Conservation (phyloP, 2,888 invertebrate genomes). For the Danaus chrysippus region DNA sequence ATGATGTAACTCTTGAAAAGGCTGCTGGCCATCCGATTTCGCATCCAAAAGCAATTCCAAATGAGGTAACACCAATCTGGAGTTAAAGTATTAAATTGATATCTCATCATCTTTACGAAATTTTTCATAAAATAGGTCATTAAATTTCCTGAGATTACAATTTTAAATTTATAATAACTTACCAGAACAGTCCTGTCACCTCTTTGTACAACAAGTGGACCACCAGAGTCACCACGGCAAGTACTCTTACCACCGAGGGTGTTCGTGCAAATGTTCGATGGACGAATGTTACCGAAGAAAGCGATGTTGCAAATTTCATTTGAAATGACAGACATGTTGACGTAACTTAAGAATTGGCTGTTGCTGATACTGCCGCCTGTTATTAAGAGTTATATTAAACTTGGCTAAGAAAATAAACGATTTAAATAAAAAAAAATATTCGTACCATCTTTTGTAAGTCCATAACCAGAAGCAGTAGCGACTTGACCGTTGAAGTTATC, state of each 20-base stretch:
- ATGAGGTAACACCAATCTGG: constrained; percentile 46
- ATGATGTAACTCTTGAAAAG: constrained; percentile 48
- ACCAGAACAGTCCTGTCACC: constrained; percentile 42
- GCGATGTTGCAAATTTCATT: constrained; percentile 39
- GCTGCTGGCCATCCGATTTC: constrained; percentile 43
- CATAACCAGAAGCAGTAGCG: constrained; percentile 55
- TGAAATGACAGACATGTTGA: constrained; percentile 43
- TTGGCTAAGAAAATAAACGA: neutral
- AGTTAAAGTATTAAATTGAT: too few species aligned
- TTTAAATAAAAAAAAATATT: neutral
- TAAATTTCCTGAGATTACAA: neutral
- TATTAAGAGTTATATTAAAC: neutral
- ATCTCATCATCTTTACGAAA: too few species aligned
- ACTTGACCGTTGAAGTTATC: constrained; percentile 39
- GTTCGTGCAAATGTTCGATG: constrained; percentile 34
- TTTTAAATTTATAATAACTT: constrained; percentile 22
- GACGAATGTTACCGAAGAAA: constrained; percentile 40
- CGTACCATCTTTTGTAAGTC: constrained; percentile 36
- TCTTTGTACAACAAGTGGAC: constrained; percentile 33
- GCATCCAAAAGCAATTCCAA: constrained; percentile 48
- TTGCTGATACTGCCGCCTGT: constrained; percentile 31
- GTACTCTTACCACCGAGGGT: constrained; percentile 32
- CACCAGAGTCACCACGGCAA: constrained; percentile 41
- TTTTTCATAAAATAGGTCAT: too few species aligned
- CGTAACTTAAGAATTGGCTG: constrained; percentile 37